Base-by-base conservation (phyloP, 2,113 vertebrate species). In the Neoarius graeffei region DNA sequence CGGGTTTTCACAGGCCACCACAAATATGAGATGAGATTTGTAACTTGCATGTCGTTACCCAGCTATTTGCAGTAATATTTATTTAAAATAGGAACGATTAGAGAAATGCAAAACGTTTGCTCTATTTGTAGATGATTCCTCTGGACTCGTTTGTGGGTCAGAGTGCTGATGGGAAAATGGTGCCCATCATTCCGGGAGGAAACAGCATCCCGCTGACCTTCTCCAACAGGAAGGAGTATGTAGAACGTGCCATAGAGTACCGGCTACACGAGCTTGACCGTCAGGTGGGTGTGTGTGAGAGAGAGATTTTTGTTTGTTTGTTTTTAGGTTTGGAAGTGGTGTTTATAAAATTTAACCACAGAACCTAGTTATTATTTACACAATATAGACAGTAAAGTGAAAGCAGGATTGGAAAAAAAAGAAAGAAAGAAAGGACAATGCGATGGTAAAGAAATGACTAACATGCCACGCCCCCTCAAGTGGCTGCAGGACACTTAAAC, bases 61-160 rank as follows among this genome's bases (percentile, higher is more conserved):
- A 42, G 42, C 42, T 42, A 42, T 42, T 42, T 42, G 42, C 42
- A 42, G 42, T 42, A 42, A 42, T 42, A 42, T 42, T 42, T 4
- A 7, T 54, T 54, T 54, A 54, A 54, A 9, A 54, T 11, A 54
- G 52, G 52, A 54, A 11, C 8, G 52, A 54, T 54, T 54, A 54
- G 7, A 54, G 42, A 42, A 42, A 54, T 54, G 7, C 7, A 54
- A 54, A 0, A 0, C n/a, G 0, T 20, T 60, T 76, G 19, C 69
- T 19, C 23, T 54, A 57, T 15, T 35, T 85, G 8, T 87, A 96
- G 96, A 96, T 96, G 96, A 96, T 96, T 83, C 95, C 96, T 7
- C 89, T 96, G 90, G 96, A 96, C 89, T 95, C 95, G 0, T 96
- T 96, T 73, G 85, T 95, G 91, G 95, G 94, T 67, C 94, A 96